Evolutionary conservation across 2,888 invertebrate species (phyloP), one percentile per base, ranked within the genome.

Genomic region (Brenthis hecate): DNA sequence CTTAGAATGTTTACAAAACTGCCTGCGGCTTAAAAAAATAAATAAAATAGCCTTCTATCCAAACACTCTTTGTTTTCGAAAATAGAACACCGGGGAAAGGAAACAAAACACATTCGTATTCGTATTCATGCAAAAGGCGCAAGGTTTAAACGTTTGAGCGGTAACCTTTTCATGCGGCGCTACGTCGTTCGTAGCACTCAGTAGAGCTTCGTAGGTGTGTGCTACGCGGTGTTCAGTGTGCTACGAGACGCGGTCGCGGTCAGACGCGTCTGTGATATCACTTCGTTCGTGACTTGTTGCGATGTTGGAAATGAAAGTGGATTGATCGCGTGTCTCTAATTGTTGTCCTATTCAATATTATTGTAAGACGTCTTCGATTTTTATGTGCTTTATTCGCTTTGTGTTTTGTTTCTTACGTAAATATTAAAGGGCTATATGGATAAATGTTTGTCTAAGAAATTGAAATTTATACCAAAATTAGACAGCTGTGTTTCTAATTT

Each of bases 61-160:
- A 86, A 87, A 87, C 85, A 83, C 73, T 76, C 81, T 84, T 87
- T 85, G 84, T 83, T 84, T 84, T 83, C 78, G 81, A 84, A 87
- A 88, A 88, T 84, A 82, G 81, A 85, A 83, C 83, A 82, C 80
- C 81, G 80, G 81, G 81, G 85, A 83, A 85, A 76, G 76, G 75
- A 77, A 85, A 84, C 82, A 80, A 87, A 86, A 87, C 84, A 85
- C 88, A 89, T 86, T 86, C 86, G 84, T 85, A 87, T 82, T 85
- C 80, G 82, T 86, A 85, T 88, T 88, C 86, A 87, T 80, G 84
- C 84, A 87, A 87, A 88, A 89, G 85, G 87, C 87, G 87, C 84
- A 85, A 84, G 84, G 89, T 82, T 86, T 88, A 89, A 88, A 82
- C 82, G 88, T 81, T 86, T 85, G 82, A 85, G 77, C 78, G 81